Evolutionary conservation across 2,888 invertebrate genomes (phyloP).

Genomic region (Chrysina gloriosa): DNA sequence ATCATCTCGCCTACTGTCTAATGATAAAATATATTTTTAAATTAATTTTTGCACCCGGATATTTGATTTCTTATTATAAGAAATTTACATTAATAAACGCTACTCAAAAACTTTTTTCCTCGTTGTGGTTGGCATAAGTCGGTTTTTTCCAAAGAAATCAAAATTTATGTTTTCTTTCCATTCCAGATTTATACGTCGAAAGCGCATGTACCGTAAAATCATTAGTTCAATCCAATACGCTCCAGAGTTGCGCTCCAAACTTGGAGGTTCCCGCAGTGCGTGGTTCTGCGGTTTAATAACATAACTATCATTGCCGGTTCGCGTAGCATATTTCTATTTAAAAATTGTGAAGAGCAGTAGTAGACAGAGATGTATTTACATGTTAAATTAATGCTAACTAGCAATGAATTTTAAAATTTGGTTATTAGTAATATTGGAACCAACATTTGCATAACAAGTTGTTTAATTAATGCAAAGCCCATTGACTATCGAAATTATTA

Average conservation of each 20-base stretch:
- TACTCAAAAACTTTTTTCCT: no score
- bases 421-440: not conserved
- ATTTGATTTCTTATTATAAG: no score
- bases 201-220: conserved; percentile 11
- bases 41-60: no score
- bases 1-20: no score
- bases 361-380: not conserved
- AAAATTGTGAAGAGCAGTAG: not conserved
- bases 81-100: no score
- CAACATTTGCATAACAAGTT: no score
- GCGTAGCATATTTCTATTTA: not conserved
- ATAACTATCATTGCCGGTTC: not conserved
- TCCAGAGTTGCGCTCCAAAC: not conserved
- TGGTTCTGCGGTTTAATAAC: not conserved
- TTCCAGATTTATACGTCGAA: not conserved
- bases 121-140: not conserved
- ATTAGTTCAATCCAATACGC: not conserved
- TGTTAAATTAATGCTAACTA: not conserved
- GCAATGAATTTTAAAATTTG: not conserved
- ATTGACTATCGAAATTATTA: no score
- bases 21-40: no score
- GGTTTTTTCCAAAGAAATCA: not conserved
- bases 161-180: not conserved
- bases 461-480: no score
- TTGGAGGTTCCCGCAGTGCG: conserved; percentile 9